Base-by-base conservation (phyloP, 2,113 vertebrate genomes). In the Sminthopsis crassicaudata region DNA sequence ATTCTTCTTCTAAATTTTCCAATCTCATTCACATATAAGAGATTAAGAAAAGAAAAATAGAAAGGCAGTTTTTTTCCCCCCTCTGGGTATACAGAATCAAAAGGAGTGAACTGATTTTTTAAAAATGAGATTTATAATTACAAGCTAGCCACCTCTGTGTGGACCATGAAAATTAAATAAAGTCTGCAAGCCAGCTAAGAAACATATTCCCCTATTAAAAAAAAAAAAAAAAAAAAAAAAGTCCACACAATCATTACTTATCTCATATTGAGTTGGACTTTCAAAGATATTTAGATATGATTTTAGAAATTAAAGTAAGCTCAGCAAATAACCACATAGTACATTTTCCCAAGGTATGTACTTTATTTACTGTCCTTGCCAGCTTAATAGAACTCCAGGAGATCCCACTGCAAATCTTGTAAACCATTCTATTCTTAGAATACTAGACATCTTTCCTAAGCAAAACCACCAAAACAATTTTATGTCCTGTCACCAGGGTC, bases 261-360 rank as follows among this genome's bases (percentile, higher is more conserved):
- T 22, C 1, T 84, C 22, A 84, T 84, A 42, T 22, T 7, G 22
- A 84, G 19, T 84, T 84, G 42, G 4, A 1, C 5, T 84, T 84
- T 84, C n/a, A 84, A 42, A 84, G 67, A 42, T 84, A 60, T 8
- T 9, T 48, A 11, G 16, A 46, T 1, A 54, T 89, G 91, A 46
- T 22, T 94, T 92, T 91, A 54, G 10, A 48, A 25, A 90, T 96
- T 89, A 51, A 88, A 5, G 42, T 89, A 36, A 93, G n/a, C 30
- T 91, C 2, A 53, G 12, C 7, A n/a, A 88, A 2, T 24, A 92
- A 1, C 0, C 27, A 88, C 50, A 42, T n/a, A 16, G 16, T 22
- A 23, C 42, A 84, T 84, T 84, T 42, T 42, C 5, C 16, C 42
- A 6, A 42, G 2, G 36, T 76, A 14, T 76, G 1, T 42, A 16